These are phyloP conservation scores for Pristionchus mayeri DNA, from an alignment of 2,888 invertebrate genomes.

Conservation along the genomic window DNA sequence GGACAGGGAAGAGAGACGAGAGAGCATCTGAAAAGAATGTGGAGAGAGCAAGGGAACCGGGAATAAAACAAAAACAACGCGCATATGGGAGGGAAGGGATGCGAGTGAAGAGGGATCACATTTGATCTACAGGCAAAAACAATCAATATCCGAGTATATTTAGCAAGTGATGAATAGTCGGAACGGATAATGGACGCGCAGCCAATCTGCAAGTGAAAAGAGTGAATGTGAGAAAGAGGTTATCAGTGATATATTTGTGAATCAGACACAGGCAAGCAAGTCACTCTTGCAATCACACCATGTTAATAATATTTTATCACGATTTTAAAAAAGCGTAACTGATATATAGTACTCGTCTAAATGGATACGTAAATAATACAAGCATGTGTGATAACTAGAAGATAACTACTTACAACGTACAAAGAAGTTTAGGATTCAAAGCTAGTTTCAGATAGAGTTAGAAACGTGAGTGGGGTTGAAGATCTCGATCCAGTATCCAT, in stretches of 20 bases:
- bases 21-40: conserved; percentile 13
- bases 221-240: neutral
- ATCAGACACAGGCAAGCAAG: neutral
- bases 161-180: neutral
- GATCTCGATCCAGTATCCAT: conserved; percentile 96
- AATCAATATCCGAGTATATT: neutral
- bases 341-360: conserved; percentile 1
- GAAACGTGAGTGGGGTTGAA: conserved; percentile 79
- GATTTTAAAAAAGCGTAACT: neutral
- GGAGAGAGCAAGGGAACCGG: neutral
- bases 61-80: neutral
- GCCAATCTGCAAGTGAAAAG: neutral
- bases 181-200: neutral
- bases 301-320: neutral
- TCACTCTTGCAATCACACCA: neutral
- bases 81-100: neutral
- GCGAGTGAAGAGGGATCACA: neutral
- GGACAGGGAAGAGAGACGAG: conserved; percentile 25
- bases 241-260: conserved; percentile 33
- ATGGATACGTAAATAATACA: neutral
- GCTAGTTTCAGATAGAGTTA: conserved; percentile 26
- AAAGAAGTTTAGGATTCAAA: neutral
- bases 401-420: neutral
- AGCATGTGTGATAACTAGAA: neutral
- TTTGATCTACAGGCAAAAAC: neutral